Percentiles rank a stretch among this genome's conserved stretches.
Conservation (phyloP, 2,797 vertebrate species). For the Momotus momota region DNA sequence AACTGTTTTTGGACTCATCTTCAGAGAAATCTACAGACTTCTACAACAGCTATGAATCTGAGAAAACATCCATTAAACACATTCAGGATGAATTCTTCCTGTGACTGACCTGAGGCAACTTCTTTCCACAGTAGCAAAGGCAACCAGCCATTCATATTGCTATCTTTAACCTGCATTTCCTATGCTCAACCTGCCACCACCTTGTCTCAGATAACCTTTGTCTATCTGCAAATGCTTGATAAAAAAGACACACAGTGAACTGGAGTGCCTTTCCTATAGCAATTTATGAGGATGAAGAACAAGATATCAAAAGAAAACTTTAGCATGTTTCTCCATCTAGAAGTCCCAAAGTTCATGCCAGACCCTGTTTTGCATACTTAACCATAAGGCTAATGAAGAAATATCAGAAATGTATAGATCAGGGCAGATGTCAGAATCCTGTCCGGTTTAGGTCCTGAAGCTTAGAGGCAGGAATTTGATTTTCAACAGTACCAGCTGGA, state of each 20-base stretch:
- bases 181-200: not conserved
- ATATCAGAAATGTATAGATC: not conserved
- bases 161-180: not conserved
- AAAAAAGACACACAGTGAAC: not conserved
- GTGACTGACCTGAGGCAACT: not conserved
- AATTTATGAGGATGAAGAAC: not conserved
- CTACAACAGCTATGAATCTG: not conserved
- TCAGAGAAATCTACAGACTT: not conserved
- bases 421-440: not conserved
- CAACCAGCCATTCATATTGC: not conserved
- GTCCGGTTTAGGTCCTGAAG: not conserved
- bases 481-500: not conserved
- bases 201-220: not conserved
- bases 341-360: not conserved
- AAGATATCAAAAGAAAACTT: not conserved
- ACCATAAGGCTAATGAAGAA: not conserved
- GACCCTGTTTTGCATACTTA: not conserved
- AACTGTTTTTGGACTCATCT: not conserved
- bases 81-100: not conserved
- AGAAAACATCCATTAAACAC: slow-evolving; percentile 6
- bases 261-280: not conserved
- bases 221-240: not conserved
- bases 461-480: not conserved
- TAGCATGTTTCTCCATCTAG: not conserved
- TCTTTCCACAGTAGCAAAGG: not conserved